Evolutionary conservation across 2,113 vertebrate genomes (phyloP), one percentile per base, ranked within the genome.

Genomic region (Pluvianellus socialis): DNA sequence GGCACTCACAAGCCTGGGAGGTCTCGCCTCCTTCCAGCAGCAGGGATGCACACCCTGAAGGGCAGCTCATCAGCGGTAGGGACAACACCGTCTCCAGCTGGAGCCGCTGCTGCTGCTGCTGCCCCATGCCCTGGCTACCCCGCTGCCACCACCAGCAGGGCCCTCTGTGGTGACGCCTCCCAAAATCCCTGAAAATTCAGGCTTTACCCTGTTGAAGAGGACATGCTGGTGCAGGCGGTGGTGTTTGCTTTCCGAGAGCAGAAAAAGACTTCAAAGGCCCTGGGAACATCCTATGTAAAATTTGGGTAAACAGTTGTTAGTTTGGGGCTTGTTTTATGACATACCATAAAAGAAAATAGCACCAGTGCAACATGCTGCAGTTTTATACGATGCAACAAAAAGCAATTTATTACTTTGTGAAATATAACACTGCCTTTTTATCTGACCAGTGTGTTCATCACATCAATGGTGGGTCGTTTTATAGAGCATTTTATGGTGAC

Each of bases 181-280:
- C 1, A 2, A 81, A 61, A 72, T 26, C 33, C n/a, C n/a, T 26
- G 27, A 59, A 19, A 55, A 35, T 14, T 67, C 11, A 59, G 27
- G 42, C 32, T 63, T 83, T 75, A 19, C 19, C 49, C 23, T 40
- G 3, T 30, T 71, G 27, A 12, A n/a, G 45, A 59, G 28, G 26
- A 53, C 38, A 30, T 1, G 0, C 27, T 0, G 1, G 22, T 73
- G 26, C 0, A 0, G 33, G 30, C 2, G 7, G 30, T 27, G 74
- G 40, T 10, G 4, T 53, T 66, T 65, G 22, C 32, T 74, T 71
- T 86, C 56, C 66, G 70, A 44, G 12, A 47, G 49, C 19, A 47
- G 10, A 49, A 82, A 35, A 55, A 35, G 38, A n/a, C 19, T 70
- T 79, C 14, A 44, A 49, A 79, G 38, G 24, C 45, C 35, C 28